Conservation (phyloP, 2,113 vertebrate genomes). For the Otolemur garnettii region DNA sequence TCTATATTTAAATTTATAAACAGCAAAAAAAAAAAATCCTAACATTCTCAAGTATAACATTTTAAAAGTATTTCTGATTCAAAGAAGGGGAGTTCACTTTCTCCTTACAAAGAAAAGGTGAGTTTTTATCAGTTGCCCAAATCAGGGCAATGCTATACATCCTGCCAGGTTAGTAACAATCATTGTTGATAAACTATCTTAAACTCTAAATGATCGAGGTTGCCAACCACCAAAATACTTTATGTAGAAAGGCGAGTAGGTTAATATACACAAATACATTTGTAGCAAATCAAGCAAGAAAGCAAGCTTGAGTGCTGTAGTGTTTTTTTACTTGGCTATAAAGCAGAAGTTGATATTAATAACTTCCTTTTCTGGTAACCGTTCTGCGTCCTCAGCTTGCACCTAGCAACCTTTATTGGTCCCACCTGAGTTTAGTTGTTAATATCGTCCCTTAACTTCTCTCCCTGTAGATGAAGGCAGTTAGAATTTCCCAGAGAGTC, state of each 20-base stretch:
- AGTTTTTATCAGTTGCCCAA: neutral
- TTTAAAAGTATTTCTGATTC: neutral
- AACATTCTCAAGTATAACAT: neutral
- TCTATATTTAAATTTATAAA: constrained; percentile 11
- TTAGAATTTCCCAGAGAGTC: neutral
- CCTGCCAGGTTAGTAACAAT: neutral
- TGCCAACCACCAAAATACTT: neutral
- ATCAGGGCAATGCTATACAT: neutral
- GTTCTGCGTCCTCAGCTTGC: neutral
- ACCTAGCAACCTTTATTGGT: neutral
- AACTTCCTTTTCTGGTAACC: neutral
- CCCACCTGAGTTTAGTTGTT: neutral
- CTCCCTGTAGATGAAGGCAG: neutral
- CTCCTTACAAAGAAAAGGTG: neutral
- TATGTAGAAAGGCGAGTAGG: neutral
- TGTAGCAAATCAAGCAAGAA: neutral
- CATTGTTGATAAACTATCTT: neutral
- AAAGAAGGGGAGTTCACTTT: neutral
- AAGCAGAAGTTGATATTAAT: neutral
- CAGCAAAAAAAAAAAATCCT: neutral
- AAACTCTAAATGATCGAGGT: neutral
- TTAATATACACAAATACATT: constrained; percentile 17
- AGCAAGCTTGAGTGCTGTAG: neutral
- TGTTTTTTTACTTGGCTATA: neutral
- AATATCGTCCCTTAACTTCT: neutral